Base-by-base conservation (phyloP, 2,113 vertebrate genomes). In the Lonchura striata region DNA sequence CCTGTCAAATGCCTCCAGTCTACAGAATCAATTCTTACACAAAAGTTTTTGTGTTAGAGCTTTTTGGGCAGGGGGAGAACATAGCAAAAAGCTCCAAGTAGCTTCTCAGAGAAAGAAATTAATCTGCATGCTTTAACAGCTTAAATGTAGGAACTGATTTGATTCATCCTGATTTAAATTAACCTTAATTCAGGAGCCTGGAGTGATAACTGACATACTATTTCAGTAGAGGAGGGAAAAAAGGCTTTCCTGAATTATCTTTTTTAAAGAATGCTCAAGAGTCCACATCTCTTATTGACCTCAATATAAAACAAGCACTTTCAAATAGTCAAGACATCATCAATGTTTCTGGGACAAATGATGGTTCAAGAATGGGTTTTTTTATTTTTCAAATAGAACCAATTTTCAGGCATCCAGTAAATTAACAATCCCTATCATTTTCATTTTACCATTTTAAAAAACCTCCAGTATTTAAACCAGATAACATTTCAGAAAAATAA, bases 351-450 rank as follows among this genome's bases (percentile, higher is more conserved):
- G 42, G 7, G 17, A 76, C 23, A 60, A 64, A 24, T 52, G 13
- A 75, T 0, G 0, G 11, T 37, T 71, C 6, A 4, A 24, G 31
- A 46, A 2, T 28, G 28, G 1, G 3, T 13, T 18, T 71, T 64
- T 64, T 54, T 49, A 5, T 37, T 85, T 85, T 46, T 24, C 17
- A 76, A 59, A 71, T 19, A 56, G 6, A 41, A 61, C 6, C 14
- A 42, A 20, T 52, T 77, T 70, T 85, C 15, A 65, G 15, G 7
- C 50, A 10, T 20, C 33, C n/a, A 63, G 3, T 16, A 75, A 13
- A 44, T 37, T 57, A 78, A 44, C 12, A 61, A 85, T 13, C 30
- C 11, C 30, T 15, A 37, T 6, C 0, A 0, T 64, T 86, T 64
- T 59, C 7, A 61, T 46, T 31, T 76, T 3, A n/a, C 5, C 13